Base-by-base conservation (phyloP, 2,113 vertebrate genomes). In the Otocyon megalotis region DNA sequence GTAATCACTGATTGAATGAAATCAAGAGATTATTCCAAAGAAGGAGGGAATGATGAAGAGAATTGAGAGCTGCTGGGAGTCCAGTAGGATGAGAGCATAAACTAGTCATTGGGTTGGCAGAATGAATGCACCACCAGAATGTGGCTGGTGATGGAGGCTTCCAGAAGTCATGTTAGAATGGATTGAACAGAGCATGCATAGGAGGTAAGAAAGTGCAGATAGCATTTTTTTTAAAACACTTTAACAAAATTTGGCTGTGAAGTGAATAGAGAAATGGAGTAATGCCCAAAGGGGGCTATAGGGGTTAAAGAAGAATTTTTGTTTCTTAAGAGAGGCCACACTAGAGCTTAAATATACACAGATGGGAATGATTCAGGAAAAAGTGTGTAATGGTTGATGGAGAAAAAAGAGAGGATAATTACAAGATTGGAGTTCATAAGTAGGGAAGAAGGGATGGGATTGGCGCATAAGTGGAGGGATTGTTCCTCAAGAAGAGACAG, bases 21-120 rank as follows among this genome's bases (percentile, higher is more conserved):
- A 71, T 93, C 69, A 87, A 54, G 67, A 90, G 56, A 88, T 94
- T 76, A 93, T 94, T 95, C 90, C 74, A 90, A 77, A 74, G 37
- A 89, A 80, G 56, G 15, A 77, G 62, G 69, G 17, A 84, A 77
- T 69, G 53, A 20, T 65, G 17, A 80, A 54, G 22, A 79, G 63
- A 92, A 32, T 63, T 69, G 43, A 84, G 48, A 80, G 88, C 74
- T 92, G 30, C 50, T 50, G n/a, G 84, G 43, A 79, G 8, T 48
- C 48, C 85, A 53, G 30, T 84, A 56, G 65, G 62, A 35, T n/a
- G 48, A 87, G 35, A 13, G 32, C 54, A 53, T 90, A 67, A 86
- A 16, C 54, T 83, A 2, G 13, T 82, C 37, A 9, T 54, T 91
- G 37, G 37, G 14, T 82, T 90, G 63, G 50, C 54, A 30, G 71